Conservation (phyloP, 2,113 vertebrate genomes). For the Catharus bicknelli region DNA sequence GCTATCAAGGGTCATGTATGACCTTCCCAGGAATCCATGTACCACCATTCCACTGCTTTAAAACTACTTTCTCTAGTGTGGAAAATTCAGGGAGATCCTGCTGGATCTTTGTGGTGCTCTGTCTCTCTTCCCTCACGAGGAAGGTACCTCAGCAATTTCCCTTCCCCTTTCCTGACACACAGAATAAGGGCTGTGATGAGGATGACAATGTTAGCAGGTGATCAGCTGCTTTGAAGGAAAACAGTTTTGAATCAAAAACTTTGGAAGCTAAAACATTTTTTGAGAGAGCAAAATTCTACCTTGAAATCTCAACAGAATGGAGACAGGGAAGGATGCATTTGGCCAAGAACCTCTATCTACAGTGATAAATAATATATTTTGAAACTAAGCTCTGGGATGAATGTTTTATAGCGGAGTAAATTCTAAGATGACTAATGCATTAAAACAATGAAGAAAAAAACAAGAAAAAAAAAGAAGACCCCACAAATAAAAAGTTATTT, state of each 20-base stretch:
- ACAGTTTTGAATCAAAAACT: not conserved
- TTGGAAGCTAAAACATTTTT: not conserved
- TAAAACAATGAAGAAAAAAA: not conserved
- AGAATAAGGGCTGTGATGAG: not conserved
- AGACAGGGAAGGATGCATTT: not conserved
- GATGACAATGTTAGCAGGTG: not conserved
- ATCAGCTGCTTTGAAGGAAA: not conserved
- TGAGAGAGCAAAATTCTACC: not conserved
- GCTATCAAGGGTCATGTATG: not conserved
- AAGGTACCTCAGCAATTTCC: not conserved
- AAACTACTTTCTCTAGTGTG: not conserved
- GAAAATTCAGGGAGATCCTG: not conserved
- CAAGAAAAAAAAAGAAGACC: not conserved
- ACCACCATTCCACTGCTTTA: not conserved
- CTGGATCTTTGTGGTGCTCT: not conserved
- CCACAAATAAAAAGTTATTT: not conserved
- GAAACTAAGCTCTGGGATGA: conserved; percentile 16
- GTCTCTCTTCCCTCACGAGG: not conserved
- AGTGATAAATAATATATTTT: conserved; percentile 43
- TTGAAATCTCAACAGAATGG: not conserved
- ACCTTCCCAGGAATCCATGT: not conserved
- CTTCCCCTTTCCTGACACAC: not conserved
- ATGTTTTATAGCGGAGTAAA: conserved; percentile 47
- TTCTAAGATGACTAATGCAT: conserved; percentile 5
- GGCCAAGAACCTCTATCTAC: not conserved